Evolutionary conservation across 2,113 vertebrate genomes (phyloP).

Genomic region (Clarias magur): DNA sequence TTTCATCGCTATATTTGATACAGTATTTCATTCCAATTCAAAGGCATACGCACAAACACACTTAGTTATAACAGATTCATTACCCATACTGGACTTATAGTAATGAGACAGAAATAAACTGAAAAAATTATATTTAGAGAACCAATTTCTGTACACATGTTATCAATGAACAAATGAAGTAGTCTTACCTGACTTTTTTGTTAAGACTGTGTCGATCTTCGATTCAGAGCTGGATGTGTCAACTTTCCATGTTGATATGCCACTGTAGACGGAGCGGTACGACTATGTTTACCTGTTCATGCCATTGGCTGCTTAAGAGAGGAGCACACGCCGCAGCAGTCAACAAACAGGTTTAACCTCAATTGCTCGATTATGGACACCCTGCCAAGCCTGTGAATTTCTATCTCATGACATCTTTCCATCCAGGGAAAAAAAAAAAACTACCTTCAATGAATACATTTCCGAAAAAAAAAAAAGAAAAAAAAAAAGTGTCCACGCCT

Average conservation of each 20-base stretch:
- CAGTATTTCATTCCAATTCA: background rate
- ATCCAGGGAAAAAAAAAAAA: slow-evolving; percentile 10
- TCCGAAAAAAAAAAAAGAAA: slow-evolving; percentile 22
- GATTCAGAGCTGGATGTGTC: slow-evolving; percentile 8
- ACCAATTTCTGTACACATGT: background rate
- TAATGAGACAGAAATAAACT: background rate
- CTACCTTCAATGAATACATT: slow-evolving; percentile 26
- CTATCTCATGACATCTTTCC: slow-evolving; percentile 33
- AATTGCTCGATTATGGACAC: slow-evolving; percentile 1
- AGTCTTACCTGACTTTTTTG: slow-evolving; percentile 39
- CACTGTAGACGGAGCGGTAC: background rate
- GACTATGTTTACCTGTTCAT: slow-evolving; percentile 38
- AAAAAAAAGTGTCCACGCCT: slow-evolving; percentile 26
- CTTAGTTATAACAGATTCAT: background rate
- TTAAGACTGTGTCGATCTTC: slow-evolving; percentile 7
- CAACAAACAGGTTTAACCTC: slow-evolving; percentile 67
- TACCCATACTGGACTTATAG: background rate
- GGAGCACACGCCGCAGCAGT: slow-evolving; percentile 47
- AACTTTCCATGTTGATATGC: slow-evolving; percentile 21
- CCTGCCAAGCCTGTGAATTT: slow-evolving; percentile 10
- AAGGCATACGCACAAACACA: background rate
- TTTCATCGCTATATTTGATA: background rate
- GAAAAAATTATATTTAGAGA: background rate
- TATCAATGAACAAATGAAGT: background rate
- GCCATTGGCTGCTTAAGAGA: slow-evolving; percentile 17